Conservation (phyloP, 2,113 vertebrate species). For the Australoheros scitulus region DNA sequence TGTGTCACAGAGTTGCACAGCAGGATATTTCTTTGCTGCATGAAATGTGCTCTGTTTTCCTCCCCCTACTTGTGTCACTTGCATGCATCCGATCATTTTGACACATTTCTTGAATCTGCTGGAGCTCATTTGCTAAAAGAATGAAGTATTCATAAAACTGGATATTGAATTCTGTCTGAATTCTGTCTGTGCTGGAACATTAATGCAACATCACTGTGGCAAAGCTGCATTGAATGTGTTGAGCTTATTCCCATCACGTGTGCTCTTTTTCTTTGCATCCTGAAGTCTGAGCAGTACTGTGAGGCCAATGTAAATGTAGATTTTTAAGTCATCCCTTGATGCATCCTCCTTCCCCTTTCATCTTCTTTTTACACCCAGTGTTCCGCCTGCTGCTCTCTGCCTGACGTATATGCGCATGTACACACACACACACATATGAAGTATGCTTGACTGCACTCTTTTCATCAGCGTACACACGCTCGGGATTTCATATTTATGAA, state of each 20-base stretch:
- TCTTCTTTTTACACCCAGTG: background rate
- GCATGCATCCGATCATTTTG: background rate
- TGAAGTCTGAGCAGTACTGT: background rate
- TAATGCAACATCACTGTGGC: background rate
- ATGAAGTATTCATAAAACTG: background rate
- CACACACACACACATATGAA: background rate
- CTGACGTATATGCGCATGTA: background rate
- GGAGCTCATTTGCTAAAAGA: background rate
- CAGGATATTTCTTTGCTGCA: background rate
- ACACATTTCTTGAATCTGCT: background rate
- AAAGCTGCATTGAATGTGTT: background rate
- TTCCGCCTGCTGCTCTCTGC: background rate
- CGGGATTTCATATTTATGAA: conserved; percentile 10
- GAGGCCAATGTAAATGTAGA: background rate
- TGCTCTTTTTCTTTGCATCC: background rate
- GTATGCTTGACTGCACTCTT: conserved; percentile 5
- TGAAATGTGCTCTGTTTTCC: too few relatives aligned
- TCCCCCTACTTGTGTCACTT: too few relatives aligned
- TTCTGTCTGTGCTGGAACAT: background rate
- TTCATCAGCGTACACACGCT: background rate
- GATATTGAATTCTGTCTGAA: background rate
- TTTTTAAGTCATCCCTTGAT: background rate
- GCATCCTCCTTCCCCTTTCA: background rate
- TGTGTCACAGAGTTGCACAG: background rate
- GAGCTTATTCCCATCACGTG: background rate